Percentiles rank a stretch among this genome's conserved stretches.
Evolutionary conservation across 2,113 vertebrate genomes (phyloP).

Genomic region (Notothenia rossii): DNA sequence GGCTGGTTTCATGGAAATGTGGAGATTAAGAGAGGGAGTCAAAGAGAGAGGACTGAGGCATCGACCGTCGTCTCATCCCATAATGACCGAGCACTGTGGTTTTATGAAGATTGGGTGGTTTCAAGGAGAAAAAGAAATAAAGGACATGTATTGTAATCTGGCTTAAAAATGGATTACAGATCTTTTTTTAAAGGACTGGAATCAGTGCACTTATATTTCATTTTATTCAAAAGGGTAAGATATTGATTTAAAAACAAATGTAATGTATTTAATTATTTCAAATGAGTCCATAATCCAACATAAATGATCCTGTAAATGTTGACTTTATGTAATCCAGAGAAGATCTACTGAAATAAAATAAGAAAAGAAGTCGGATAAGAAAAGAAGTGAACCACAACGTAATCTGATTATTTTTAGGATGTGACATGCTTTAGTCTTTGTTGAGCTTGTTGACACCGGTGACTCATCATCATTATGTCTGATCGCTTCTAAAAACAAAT

Average conservation of each 20-base stretch:
- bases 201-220: not conserved
- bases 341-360: not conserved
- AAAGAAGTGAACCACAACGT: not conserved
- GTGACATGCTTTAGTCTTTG: not conserved
- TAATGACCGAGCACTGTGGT: constrained; percentile 32
- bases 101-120: constrained; percentile 51
- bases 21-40: constrained; percentile 6
- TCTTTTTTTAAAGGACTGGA: not conserved
- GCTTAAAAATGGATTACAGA: not conserved
- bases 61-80: not conserved
- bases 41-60: constrained; percentile 1
- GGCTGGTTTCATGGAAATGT: constrained; percentile 39
- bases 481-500: too few species aligned
- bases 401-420: not conserved
- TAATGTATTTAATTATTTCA: not conserved
- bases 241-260: too few species aligned
- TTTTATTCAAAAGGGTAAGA: too few species aligned
- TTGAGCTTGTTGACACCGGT: too few species aligned
- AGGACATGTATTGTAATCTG: not conserved
- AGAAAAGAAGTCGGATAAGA: not conserved
- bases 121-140: constrained; percentile 9
- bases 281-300: not conserved
- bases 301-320: not conserved
- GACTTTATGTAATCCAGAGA: not conserved
- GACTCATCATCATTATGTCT: too few species aligned